These are phyloP conservation scores for Drosophila maculinotata DNA, from an alignment of 2,888 invertebrate genomes.

Conservation along the genomic window DNA sequence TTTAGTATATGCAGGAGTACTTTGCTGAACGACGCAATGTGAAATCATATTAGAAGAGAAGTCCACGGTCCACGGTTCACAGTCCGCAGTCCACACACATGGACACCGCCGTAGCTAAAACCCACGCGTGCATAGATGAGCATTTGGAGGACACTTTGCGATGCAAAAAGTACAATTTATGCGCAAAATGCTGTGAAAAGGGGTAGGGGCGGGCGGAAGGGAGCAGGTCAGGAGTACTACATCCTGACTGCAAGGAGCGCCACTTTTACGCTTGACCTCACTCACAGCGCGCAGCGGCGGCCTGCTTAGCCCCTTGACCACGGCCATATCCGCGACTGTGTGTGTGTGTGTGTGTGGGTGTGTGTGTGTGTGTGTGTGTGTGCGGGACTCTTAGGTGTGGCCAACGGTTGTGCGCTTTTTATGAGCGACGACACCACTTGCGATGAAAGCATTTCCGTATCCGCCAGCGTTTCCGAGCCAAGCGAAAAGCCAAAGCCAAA, in stretches of 20 bases:
- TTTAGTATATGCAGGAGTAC: no score
- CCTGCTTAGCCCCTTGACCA: constrained; percentile 77
- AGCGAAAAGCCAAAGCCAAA: constrained; percentile 15
- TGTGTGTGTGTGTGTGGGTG: constrained; percentile 10
- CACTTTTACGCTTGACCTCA: constrained; percentile 80
- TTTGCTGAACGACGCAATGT: not conserved
- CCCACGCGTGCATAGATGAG: constrained; percentile 26
- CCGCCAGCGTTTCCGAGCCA: constrained; percentile 62
- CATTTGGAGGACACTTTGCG: constrained; percentile 56
- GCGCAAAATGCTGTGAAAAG: constrained; percentile 33
- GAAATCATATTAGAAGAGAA: constrained; percentile 44
- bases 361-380: constrained; percentile 26
- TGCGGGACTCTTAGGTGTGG: constrained; percentile 30
- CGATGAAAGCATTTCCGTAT: constrained; percentile 81
- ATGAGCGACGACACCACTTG: constrained; percentile 78
- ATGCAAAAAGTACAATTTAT: constrained; percentile 73
- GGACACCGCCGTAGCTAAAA: not conserved
- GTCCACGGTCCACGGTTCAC: no score
- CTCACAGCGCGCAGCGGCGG: constrained; percentile 54
- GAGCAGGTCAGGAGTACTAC: constrained; percentile 50
- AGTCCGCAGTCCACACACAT: no score
- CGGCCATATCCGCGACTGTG: constrained; percentile 22
- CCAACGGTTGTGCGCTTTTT: constrained; percentile 61
- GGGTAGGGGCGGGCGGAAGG: not conserved
- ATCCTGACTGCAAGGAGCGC: constrained; percentile 61